A percentile compares a stretch with the other conserved stretches of the same genome.
These are phyloP conservation scores for Schrankia costaestrigalis DNA, from an alignment of 2,888 invertebrate genomes.

Conservation along the genomic window DNA sequence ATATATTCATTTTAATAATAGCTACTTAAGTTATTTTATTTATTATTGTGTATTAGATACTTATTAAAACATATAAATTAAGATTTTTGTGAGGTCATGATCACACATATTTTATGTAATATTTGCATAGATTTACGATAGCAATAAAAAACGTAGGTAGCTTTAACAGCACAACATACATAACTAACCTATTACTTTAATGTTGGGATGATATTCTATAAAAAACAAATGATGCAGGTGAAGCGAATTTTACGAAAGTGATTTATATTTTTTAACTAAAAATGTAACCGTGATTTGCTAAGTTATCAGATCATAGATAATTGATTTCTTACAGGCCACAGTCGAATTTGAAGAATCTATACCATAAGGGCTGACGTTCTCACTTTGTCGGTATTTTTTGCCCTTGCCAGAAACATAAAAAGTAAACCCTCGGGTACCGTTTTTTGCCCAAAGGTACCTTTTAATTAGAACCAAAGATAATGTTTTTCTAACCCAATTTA, in stretches of 20 bases:
- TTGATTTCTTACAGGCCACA: conserved; percentile 52
- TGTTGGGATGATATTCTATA: no score
- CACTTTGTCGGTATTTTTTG: conserved; percentile 74
- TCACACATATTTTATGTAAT: conserved; percentile 3
- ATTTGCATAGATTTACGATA: conserved; percentile 3
- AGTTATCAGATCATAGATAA: conserved; percentile 35
- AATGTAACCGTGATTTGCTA: conserved; percentile 27
- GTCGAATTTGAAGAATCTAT: conserved; percentile 56
- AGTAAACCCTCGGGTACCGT: conserved; percentile 56
- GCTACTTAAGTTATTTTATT: no score
- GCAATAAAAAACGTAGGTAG: conserved; percentile 1
- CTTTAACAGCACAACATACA: no score
- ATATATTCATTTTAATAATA: no score
- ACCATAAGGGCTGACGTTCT: conserved; percentile 47
- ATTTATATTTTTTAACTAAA: conserved; percentile 6
- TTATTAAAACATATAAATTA: conserved; percentile 1
- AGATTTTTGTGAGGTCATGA: conserved; percentile 4
- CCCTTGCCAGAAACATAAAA: conserved; percentile 52
- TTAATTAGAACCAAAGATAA: conserved; percentile 63
- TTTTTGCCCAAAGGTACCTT: conserved; percentile 67
- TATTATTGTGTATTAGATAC: no score
- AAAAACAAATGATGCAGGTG: conserved; percentile 4
- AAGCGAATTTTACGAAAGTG: conserved; percentile 12
- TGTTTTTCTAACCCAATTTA: conserved; percentile 27
- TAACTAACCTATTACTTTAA: no score